Percentiles rank a stretch among this genome's conserved stretches.
These are phyloP conservation scores for Hesperophylax magnus DNA, from an alignment of 1,140 invertebrate genomes.

Conservation along the genomic window DNA sequence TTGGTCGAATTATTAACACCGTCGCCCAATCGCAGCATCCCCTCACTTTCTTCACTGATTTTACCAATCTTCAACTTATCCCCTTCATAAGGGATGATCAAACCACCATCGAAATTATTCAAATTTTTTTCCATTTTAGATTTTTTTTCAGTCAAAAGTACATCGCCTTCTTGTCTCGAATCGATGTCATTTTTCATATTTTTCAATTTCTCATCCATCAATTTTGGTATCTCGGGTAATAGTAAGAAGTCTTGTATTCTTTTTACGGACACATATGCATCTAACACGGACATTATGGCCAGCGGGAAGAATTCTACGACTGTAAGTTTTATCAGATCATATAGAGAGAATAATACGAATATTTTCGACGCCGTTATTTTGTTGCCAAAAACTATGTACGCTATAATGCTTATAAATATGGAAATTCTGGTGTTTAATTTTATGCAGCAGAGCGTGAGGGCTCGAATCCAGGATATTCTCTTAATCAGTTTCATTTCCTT, in stretches of 20 bases:
- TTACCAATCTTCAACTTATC: conserved; percentile 1
- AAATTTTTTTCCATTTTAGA: conserved; percentile 11
- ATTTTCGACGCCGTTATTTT: conserved; percentile 82
- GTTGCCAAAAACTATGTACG: conserved; percentile 78
- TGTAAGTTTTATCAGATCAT: conserved; percentile 79
- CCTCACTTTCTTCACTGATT: background rate
- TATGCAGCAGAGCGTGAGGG: conserved; percentile 78
- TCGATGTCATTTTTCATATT: no score
- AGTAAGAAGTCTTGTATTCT: conserved; percentile 78
- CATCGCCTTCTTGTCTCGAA: background rate
- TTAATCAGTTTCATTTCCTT: conserved; percentile 79
- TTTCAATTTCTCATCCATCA: conserved; percentile 5
- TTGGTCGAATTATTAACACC: no score
- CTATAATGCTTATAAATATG: conserved; percentile 84
- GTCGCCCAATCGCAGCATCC: background rate
- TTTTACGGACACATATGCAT: conserved; percentile 76
- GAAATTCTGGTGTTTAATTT: conserved; percentile 82
- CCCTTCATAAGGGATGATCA: conserved; percentile 8
- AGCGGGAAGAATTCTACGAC: conserved; percentile 83
- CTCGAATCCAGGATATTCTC: conserved; percentile 77
- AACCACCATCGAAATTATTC: conserved; percentile 27
- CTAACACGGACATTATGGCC: conserved; percentile 74
- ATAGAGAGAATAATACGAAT: conserved; percentile 82
- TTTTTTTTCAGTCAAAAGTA: background rate
- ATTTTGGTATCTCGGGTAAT: conserved; percentile 69